Evolutionary conservation across 2,113 vertebrate species (phyloP).

Genomic region (Python bivittatus): DNA sequence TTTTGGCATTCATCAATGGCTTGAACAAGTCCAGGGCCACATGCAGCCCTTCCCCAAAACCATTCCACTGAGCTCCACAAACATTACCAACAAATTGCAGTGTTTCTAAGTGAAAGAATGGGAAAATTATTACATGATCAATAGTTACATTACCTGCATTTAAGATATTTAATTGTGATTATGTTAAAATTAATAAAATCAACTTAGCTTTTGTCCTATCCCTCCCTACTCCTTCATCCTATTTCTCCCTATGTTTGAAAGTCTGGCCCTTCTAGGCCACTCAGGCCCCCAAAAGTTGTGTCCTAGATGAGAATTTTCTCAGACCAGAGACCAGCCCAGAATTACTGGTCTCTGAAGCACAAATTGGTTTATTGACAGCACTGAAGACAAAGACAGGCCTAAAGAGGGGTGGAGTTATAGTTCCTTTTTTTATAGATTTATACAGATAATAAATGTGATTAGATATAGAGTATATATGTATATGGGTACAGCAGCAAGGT

Average conservation of each 20-base stretch:
- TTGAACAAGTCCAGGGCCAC: background rate
- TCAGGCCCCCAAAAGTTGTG: background rate
- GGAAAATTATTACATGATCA: background rate
- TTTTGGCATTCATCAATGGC: background rate
- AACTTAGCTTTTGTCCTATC: background rate
- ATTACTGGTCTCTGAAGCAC: background rate
- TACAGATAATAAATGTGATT: too few species aligned
- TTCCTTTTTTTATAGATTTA: too few species aligned
- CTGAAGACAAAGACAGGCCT: background rate
- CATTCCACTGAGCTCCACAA: background rate
- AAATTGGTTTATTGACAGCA: background rate
- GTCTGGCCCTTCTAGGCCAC: background rate
- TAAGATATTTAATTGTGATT: background rate
- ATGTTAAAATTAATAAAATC: background rate
- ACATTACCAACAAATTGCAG: background rate
- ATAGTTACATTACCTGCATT: background rate
- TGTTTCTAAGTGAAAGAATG: background rate
- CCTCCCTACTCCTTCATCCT: background rate
- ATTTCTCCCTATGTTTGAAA: background rate
- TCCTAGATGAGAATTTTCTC: background rate
- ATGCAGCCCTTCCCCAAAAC: background rate
- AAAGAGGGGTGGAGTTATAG: background rate
- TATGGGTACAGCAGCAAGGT: background rate
- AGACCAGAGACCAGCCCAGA: background rate
- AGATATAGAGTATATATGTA: background rate